Evolutionary conservation across 2,888 invertebrate species (phyloP).

Genomic region (Cryptocephalus primarius): DNA sequence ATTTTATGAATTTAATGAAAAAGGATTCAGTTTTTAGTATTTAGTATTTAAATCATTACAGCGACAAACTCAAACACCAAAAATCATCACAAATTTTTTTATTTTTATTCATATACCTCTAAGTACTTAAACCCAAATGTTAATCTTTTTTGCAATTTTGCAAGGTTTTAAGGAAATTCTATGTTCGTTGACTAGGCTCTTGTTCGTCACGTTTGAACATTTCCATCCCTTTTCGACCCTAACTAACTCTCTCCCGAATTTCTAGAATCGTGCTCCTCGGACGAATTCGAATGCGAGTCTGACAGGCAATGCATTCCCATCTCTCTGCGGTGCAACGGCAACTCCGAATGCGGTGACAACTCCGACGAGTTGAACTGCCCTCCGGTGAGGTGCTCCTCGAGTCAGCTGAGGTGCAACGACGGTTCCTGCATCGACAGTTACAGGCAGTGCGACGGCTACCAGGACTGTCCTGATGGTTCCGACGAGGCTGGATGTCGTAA

Average conservation of each 20-base stretch:
- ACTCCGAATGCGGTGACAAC: conserved; percentile 46
- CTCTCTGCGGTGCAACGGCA: conserved; percentile 46
- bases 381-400: conserved; percentile 33
- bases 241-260: not conserved
- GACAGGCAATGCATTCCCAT: conserved; percentile 44
- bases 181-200: too few species aligned
- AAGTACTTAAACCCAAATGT: too few species aligned
- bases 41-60: too few species aligned
- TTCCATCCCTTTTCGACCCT: too few species aligned
- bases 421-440: conserved; percentile 46
- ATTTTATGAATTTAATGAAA: too few species aligned
- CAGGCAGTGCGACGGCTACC: conserved; percentile 42
- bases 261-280: conserved; percentile 42
- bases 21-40: too few species aligned
- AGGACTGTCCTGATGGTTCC: conserved; percentile 48
- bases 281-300: conserved; percentile 56
- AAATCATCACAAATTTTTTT: too few species aligned
- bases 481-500: conserved; percentile 56
- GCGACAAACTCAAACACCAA: too few species aligned
- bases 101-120: too few species aligned
- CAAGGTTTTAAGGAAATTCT: too few species aligned
- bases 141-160: too few species aligned
- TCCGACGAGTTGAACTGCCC: conserved; percentile 46
- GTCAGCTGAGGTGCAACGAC: conserved; percentile 51
- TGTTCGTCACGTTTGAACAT: too few species aligned